These are phyloP conservation scores for Podargus strigoides DNA, from an alignment of 2,797 vertebrate genomes.

Conservation along the genomic window DNA sequence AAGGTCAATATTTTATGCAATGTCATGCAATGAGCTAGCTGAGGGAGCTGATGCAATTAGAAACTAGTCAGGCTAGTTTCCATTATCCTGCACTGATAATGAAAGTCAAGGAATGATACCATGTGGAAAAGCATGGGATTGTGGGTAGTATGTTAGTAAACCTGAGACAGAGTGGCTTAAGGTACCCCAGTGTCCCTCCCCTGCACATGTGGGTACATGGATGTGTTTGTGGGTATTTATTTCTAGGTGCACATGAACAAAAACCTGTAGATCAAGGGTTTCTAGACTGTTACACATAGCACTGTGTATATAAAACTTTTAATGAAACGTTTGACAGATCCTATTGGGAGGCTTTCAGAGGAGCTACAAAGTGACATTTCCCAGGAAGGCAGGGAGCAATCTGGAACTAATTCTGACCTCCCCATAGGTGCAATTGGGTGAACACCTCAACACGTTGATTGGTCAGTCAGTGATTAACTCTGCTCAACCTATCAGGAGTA, in stretches of 20 bases:
- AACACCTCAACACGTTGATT: not conserved
- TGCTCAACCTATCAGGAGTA: not conserved
- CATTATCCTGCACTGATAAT: not conserved
- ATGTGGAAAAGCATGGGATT: not conserved
- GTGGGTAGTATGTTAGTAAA: not conserved
- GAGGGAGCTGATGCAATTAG: not conserved
- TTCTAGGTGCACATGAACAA: not conserved
- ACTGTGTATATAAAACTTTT: accelerated
- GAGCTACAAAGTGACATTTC: not conserved
- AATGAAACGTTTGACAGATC: not conserved
- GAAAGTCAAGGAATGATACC: not conserved
- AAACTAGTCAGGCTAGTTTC: not conserved
- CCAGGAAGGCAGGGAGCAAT: not conserved
- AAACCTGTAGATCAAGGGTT: not conserved
- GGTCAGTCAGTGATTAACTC: not conserved
- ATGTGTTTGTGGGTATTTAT: not conserved
- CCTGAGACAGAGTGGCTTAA: not conserved
- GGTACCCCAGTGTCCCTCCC: accelerated
- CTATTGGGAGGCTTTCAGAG: not conserved
- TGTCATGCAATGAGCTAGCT: not conserved
- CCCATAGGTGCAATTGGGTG: not conserved
- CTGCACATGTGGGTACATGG: accelerated
- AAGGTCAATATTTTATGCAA: not conserved
- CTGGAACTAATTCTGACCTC: not conserved
- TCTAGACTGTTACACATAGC: not conserved